A percentile compares a stretch with the other conserved stretches of the same genome.
phyloP scores from a whole-genome alignment of 2,888 invertebrate genomes.

The Tenthredo mesomela region DNA sequence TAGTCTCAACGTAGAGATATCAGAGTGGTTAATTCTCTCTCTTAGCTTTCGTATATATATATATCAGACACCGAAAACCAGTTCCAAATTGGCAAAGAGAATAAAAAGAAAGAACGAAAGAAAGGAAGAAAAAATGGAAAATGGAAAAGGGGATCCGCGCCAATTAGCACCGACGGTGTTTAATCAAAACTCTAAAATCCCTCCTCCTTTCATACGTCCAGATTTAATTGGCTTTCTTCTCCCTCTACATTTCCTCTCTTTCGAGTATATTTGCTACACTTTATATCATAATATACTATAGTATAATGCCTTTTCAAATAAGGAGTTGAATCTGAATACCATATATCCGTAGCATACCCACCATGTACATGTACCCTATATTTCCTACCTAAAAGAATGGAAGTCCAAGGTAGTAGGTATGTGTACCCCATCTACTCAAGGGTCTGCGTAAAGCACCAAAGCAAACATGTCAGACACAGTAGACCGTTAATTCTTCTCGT shows the following conservation, averaged over 20 bases:
- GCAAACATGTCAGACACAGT: constrained; percentile 77
- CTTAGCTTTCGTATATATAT: too few relatives aligned
- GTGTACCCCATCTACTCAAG: constrained; percentile 28
- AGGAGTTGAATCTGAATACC: not conserved
- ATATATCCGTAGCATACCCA: too few relatives aligned
- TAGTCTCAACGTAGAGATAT: too few relatives aligned
- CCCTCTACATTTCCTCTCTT: not conserved
- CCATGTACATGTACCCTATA: not conserved
- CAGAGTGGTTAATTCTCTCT: too few relatives aligned
- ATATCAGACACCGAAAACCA: too few relatives aligned
- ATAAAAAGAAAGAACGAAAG: not conserved
- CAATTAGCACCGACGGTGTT: constrained; percentile 66
- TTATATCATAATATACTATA: not conserved
- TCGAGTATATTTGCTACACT: constrained; percentile 43
- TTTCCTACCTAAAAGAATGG: constrained; percentile 60
- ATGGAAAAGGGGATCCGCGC: not conserved
- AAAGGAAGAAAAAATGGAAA: not conserved
- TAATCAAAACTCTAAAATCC: constrained; percentile 76
- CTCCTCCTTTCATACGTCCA: not conserved
- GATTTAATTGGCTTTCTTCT: constrained; percentile 17
- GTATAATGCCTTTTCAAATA: not conserved
- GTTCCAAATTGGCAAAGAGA: too few relatives aligned
- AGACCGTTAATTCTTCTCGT: constrained; percentile 74
- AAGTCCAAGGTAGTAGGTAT: not conserved
- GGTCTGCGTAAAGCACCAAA: constrained; percentile 70